These are phyloP conservation scores for Ictidomys tridecemlineatus DNA, from an alignment of 2,113 vertebrate species.

Conservation along the genomic window DNA sequence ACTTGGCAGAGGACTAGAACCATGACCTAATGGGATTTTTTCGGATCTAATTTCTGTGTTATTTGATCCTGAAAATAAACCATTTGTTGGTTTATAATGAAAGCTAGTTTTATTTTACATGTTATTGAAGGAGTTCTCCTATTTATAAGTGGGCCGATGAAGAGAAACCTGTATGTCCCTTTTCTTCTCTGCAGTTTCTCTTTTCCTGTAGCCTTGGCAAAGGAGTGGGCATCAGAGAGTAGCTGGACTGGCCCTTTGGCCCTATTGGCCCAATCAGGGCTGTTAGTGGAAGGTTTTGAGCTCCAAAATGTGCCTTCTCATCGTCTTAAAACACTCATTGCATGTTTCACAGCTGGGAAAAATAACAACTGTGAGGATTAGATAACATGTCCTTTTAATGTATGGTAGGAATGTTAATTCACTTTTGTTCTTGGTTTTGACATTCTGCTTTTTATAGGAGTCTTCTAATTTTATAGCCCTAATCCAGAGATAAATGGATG, in stretches of 20 bases:
- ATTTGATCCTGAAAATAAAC: slow-evolving; percentile 70
- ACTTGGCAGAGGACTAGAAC: slow-evolving; percentile 43
- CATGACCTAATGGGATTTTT: slow-evolving; percentile 62
- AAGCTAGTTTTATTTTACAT: slow-evolving; percentile 71
- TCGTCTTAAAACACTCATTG: background rate
- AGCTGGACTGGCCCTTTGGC: background rate
- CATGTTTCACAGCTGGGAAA: background rate
- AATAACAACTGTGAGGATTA: background rate
- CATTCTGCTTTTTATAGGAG: slow-evolving; percentile 12
- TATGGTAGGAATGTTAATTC: background rate
- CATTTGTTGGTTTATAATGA: slow-evolving; percentile 68
- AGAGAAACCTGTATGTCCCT: background rate
- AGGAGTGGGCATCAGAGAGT: background rate
- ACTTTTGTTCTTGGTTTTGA: slow-evolving; percentile 49
- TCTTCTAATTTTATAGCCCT: slow-evolving; percentile 23
- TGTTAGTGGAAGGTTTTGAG: slow-evolving; percentile 19
- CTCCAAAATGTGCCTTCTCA: background rate
- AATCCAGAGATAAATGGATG: background rate
- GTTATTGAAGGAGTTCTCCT: slow-evolving; percentile 59
- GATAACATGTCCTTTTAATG: background rate
- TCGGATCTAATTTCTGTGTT: slow-evolving; percentile 67
- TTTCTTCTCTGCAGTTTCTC: background rate
- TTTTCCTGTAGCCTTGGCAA: background rate
- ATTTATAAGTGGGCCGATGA: slow-evolving; percentile 52
- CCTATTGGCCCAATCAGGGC: background rate